Conservation (phyloP, 2,888 invertebrate species). For the Drosophila quasianomalipes region DNA sequence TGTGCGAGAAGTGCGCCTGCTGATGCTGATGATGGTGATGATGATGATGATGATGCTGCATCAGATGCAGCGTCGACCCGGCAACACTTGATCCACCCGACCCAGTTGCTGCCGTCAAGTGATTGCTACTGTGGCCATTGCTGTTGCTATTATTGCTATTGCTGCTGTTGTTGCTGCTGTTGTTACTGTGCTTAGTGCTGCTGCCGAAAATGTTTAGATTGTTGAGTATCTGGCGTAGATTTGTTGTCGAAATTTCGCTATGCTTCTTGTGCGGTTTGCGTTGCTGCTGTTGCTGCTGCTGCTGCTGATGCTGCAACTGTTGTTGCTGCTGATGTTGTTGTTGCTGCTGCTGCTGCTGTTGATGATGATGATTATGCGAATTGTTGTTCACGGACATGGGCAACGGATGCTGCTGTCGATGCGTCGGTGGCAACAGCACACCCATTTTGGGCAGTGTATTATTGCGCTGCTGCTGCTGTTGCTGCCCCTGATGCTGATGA, state of each 20-base stretch:
- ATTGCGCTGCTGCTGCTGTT: slow-evolving; percentile 67
- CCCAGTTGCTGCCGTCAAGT: slow-evolving; percentile 29
- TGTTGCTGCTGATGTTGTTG: slow-evolving; percentile 52
- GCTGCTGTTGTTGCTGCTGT: slow-evolving; percentile 24
- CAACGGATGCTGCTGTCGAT: slow-evolving; percentile 71
- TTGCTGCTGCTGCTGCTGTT: slow-evolving; percentile 56
- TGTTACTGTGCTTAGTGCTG: slow-evolving; percentile 75
- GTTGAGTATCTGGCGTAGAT: slow-evolving; percentile 91
- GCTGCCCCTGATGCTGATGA: slow-evolving; percentile 59
- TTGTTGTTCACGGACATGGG: slow-evolving; percentile 46
- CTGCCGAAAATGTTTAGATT: slow-evolving; percentile 91
- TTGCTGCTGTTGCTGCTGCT: slow-evolving; percentile 49
- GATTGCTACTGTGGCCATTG: slow-evolving; percentile 19
- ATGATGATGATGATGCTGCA: slow-evolving; percentile 55
- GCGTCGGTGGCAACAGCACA: slow-evolving; percentile 60
- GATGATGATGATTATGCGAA: slow-evolving; percentile 54
- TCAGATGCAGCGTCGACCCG: slow-evolving; percentile 54
- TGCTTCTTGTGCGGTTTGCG: slow-evolving; percentile 80
- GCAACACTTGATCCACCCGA: slow-evolving; percentile 30
- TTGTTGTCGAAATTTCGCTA: slow-evolving; percentile 86
- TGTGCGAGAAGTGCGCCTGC: slow-evolving; percentile 78
- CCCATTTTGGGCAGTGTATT: slow-evolving; percentile 83
- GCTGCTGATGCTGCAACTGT: slow-evolving; percentile 43
- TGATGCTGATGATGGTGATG: slow-evolving; percentile 14
- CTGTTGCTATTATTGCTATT: slow-evolving; percentile 27